Base-by-base conservation (phyloP, 2,888 invertebrate species). In the Erebia palarica region DNA sequence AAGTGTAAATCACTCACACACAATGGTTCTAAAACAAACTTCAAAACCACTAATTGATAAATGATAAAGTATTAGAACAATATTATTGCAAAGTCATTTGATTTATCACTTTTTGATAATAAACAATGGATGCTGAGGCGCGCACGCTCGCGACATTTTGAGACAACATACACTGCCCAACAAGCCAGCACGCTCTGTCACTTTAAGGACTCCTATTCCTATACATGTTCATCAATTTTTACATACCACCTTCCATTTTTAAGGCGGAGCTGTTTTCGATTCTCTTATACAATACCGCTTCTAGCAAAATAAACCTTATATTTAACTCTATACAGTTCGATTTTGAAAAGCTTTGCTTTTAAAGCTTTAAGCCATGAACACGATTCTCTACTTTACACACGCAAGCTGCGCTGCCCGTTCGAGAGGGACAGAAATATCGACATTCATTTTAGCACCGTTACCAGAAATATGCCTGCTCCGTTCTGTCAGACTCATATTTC, bases 241-340 rank as follows among this genome's bases (percentile, higher is more conserved):
- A 93, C 92, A 93, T 92, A 92, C 93, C 92, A 93, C 92, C 93
- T 93, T 92, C 93, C 92, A 93, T 92, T 93, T 93, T 93, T 93
- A 92, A 93, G 93, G 93, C 92, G 93, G 93, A 91, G 92, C 91
- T 92, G 90, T 87, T 89, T 90, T 90, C 85, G 82, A 80, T 84
- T 81, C 82, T 84, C 87, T 85, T 83, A 81, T 79, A 79, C 75
- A 72, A 66, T 72, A 73, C 0, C 0, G 1, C 1, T 51, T 73
- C 78, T 53, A 8, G n/a, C n/a, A 83, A 78, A 74, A 44, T 70
- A 9, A 72, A 82, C 81, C 73, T 69, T 84, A 80, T 18, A 0
- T 0, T 0, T 0, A 0, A 0, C 0, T 0, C 0, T 0, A 5
- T 76, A 86, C 75, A 78, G 73, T 47, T 73, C n/a, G 77, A 72